A percentile compares a stretch with the other conserved stretches of the same genome.
These are phyloP conservation scores for Drosophila neocordata DNA, from an alignment of 1,140 invertebrate species.

Conservation along the genomic window DNA sequence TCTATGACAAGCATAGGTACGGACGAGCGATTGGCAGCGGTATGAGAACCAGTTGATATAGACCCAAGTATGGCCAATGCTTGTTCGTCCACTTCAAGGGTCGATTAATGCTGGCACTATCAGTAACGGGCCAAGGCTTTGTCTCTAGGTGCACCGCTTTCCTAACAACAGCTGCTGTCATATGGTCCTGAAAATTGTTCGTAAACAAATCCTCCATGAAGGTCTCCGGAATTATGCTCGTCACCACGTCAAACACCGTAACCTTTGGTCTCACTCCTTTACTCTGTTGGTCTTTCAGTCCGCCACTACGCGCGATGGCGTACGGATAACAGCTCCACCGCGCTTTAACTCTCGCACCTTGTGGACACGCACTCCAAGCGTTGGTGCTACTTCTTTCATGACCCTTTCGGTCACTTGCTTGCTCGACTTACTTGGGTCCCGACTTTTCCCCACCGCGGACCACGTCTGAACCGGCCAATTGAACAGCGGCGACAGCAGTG, in stretches of 20 bases:
- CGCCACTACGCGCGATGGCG: background rate
- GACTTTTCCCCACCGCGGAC: too few relatives aligned
- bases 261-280: background rate
- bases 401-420: background rate
- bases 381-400: background rate
- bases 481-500: too few relatives aligned
- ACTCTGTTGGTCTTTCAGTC: background rate
- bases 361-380: background rate
- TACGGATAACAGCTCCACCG: slow-evolving; percentile 4
- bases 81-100: too few relatives aligned
- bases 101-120: too few relatives aligned
- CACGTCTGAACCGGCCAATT: slow-evolving; percentile 1
- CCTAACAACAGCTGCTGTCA: too few relatives aligned
- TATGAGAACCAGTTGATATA: too few relatives aligned
- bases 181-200: background rate
- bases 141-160: too few relatives aligned
- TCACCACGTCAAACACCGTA: background rate
- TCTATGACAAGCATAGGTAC: too few relatives aligned
- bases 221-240: background rate
- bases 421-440: background rate
- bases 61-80: too few relatives aligned
- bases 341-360: background rate
- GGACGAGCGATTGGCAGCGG: too few relatives aligned
- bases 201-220: background rate
- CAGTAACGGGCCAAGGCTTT: too few relatives aligned